A percentile compares a stretch with the other conserved stretches of the same genome.
phyloP scores from a whole-genome alignment of 92 coral and sea anemone genomes.

The Parazoanthus atlanticus region DNA sequence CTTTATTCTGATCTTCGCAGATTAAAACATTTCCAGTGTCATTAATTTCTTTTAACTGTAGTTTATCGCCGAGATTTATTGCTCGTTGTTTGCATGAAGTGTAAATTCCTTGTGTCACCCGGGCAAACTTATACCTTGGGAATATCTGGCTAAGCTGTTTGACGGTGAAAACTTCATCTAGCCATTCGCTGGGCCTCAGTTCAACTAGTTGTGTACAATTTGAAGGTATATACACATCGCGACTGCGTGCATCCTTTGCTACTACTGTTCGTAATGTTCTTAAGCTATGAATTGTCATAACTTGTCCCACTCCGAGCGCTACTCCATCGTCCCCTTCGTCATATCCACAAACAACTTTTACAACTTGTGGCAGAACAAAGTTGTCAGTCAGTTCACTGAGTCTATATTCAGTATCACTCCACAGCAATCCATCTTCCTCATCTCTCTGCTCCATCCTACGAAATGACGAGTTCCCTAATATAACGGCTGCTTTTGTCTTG shows the following conservation, averaged over 20 bases:
- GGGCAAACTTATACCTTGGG: constrained; percentile 13
- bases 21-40: constrained; percentile 2
- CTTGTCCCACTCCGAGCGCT: constrained; percentile 41
- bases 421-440: neutral
- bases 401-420: constrained; percentile 36
- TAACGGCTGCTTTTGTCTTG: too few relatives aligned
- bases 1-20: constrained; percentile 29
- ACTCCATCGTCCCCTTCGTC: constrained; percentile 43
- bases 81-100: neutral
- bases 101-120: constrained; percentile 31
- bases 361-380: constrained; percentile 49
- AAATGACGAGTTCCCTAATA: too few relatives aligned
- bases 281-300: constrained; percentile 43
- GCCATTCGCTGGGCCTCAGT: constrained; percentile 38
- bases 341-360: constrained; percentile 33
- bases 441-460: neutral
- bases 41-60: constrained; percentile 3
- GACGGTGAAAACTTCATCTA: constrained; percentile 9
- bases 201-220: constrained; percentile 37
- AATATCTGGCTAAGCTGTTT: constrained; percentile 1
- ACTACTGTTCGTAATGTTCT: constrained; percentile 16
- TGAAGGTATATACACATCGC: constrained; percentile 13
- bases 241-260: constrained; percentile 37
- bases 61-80: constrained; percentile 31
- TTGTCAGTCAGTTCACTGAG: constrained; percentile 32